Conservation (phyloP, 2,797 vertebrate species). For the Oreonectes daqikongensis region DNA sequence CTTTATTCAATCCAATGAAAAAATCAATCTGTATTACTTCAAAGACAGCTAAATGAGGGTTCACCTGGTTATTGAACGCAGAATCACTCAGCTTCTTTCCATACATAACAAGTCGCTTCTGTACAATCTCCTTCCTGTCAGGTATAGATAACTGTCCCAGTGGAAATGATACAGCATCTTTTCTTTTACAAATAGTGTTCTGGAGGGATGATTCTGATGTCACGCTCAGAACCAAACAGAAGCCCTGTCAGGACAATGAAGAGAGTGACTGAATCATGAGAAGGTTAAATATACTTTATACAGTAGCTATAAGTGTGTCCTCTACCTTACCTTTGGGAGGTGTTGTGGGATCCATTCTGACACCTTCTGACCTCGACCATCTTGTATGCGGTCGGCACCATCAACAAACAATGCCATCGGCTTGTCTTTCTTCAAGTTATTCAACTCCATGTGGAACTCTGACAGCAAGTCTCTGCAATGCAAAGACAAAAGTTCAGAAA, state of each 20-base stretch:
- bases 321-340: constrained; percentile 72
- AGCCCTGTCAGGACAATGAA: constrained; percentile 67
- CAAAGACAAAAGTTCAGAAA: neutral
- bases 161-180: constrained; percentile 62
- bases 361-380: constrained; percentile 71
- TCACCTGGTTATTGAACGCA: constrained; percentile 90
- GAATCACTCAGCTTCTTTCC: constrained; percentile 90
- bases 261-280: too few species aligned
- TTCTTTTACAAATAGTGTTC: constrained; percentile 73
- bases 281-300: neutral
- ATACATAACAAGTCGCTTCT: constrained; percentile 78
- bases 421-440: constrained; percentile 63
- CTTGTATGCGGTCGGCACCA: constrained; percentile 77
- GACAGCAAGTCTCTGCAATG: constrained; percentile 77
- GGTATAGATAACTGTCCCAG: constrained; percentile 76
- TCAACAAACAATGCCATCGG: constrained; percentile 80
- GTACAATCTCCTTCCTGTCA: constrained; percentile 79
- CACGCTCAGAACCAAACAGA: constrained; percentile 82
- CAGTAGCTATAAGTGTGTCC: neutral
- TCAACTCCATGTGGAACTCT: constrained; percentile 73
- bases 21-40: neutral
- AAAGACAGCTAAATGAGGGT: constrained; percentile 16
- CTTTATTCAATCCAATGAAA: neutral
- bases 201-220: constrained; percentile 69
- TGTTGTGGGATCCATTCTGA: constrained; percentile 86